A percentile compares a stretch with the other conserved stretches of the same genome.
These are phyloP conservation scores for Antennarius striatus DNA, from an alignment of 2,113 vertebrate genomes.

Conservation along the genomic window DNA sequence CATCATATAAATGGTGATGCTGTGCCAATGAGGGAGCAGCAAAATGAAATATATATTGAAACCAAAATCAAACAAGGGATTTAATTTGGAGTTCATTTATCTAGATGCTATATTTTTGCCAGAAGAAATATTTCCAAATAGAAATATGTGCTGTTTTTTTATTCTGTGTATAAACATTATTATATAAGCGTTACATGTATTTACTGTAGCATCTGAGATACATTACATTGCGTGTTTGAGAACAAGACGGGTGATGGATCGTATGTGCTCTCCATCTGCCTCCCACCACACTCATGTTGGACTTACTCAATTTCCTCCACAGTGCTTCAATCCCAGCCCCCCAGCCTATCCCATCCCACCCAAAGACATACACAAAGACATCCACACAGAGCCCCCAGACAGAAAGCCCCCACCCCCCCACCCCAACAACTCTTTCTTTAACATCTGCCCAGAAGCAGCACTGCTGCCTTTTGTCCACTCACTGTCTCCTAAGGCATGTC, in stretches of 20 bases:
- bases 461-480: conserved; percentile 89
- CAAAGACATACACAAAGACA: conserved; percentile 16
- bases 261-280: conserved; percentile 20
- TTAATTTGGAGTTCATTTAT: conserved; percentile 3
- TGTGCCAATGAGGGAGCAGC: not conserved
- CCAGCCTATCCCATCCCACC: conserved; percentile 7
- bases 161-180: conserved; percentile 3
- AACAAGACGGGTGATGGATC: conserved; percentile 46
- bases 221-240: conserved; percentile 18
- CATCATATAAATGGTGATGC: not conserved
- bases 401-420: conserved; percentile 52
- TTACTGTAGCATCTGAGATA: conserved; percentile 15
- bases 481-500: conserved; percentile 92
- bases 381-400: conserved; percentile 7
- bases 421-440: conserved; percentile 89
- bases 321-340: conserved; percentile 30
- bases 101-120: conserved; percentile 26
- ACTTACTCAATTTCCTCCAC: conserved; percentile 44
- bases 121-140: conserved; percentile 1
- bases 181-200: not conserved
- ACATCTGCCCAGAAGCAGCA: conserved; percentile 88
- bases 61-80: conserved; percentile 1
- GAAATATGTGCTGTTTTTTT: not conserved
- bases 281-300: conserved; percentile 38
- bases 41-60: conserved; percentile 1